Percentiles rank a stretch among this genome's conserved stretches.
Conservation (phyloP, 2,888 invertebrate genomes). For the Crocallis elinguaria region DNA sequence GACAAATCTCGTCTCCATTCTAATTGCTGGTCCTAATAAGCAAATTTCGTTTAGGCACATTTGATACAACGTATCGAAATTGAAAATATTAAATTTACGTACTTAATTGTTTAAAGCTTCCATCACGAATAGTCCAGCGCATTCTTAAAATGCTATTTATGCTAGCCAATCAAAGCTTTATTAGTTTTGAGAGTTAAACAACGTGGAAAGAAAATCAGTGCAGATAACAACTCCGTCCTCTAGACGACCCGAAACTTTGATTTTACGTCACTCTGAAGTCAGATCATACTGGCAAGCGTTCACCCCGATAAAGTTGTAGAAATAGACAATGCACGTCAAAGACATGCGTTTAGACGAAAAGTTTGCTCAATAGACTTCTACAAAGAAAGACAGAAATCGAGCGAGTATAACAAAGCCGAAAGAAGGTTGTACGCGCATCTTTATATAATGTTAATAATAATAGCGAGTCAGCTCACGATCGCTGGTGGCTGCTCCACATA, state of each 20-base stretch:
- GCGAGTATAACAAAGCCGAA: constrained; percentile 4
- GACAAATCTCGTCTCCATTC: background rate
- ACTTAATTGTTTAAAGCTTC: too few species aligned
- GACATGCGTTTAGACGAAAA: background rate
- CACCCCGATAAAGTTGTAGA: background rate
- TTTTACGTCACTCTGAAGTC: constrained; percentile 1
- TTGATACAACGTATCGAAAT: too few species aligned
- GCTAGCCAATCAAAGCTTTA: too few species aligned
- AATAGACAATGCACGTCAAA: constrained; percentile 3
- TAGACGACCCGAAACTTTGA: constrained; percentile 16
- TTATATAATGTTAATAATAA: constrained; percentile 35
- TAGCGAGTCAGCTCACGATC: constrained; percentile 53
- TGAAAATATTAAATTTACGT: too few species aligned
- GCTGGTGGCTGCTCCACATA: constrained; percentile 45
- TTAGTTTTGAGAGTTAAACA: too few species aligned
- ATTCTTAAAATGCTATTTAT: too few species aligned
- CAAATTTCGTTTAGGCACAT: too few species aligned
- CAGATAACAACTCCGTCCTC: constrained; percentile 2
- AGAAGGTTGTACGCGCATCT: constrained; percentile 11
- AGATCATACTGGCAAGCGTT: background rate
- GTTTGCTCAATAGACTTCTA: constrained; percentile 2
- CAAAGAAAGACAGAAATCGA: background rate
- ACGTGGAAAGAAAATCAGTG: constrained; percentile 1
- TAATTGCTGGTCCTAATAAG: too few species aligned
- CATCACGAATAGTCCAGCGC: too few species aligned